phyloP scores from a whole-genome alignment of 2,888 invertebrate species.

The Drosophila dives region DNA sequence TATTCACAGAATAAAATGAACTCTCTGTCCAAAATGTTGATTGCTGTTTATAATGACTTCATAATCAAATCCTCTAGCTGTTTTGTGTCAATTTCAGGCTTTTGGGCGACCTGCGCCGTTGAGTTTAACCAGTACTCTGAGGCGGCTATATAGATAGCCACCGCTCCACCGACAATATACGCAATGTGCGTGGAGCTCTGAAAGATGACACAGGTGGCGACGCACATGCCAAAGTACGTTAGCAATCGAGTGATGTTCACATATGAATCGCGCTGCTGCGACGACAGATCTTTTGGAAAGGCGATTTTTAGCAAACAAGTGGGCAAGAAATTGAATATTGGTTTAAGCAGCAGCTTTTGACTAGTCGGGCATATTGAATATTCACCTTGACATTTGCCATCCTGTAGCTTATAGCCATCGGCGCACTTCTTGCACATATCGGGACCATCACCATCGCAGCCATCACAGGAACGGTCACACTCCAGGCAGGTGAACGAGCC shows the following conservation, averaged over 20 bases:
- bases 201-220: conserved; percentile 94
- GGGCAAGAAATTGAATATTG: conserved; percentile 29
- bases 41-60: conserved; percentile 80
- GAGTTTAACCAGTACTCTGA: conserved; percentile 91
- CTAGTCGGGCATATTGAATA: background rate
- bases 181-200: conserved; percentile 92
- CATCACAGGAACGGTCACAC: conserved; percentile 93
- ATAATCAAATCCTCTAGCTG: conserved; percentile 84
- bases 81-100: conserved; percentile 83
- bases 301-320: conserved; percentile 3
- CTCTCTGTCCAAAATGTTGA: conserved; percentile 20
- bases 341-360: conserved; percentile 15
- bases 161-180: conserved; percentile 91
- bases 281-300: conserved; percentile 84
- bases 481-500: conserved; percentile 91
- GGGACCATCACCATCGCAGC: conserved; percentile 95
- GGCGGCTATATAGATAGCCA: conserved; percentile 92
- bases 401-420: conserved; percentile 89
- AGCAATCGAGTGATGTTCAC: conserved; percentile 90
- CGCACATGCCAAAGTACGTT: conserved; percentile 93
- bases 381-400: conserved; percentile 91
- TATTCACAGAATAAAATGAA: conserved; percentile 82
- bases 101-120: conserved; percentile 72
- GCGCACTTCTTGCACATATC: conserved; percentile 95
- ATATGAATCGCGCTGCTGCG: conserved; percentile 86